phyloP scores from a whole-genome alignment of 2,113 vertebrate genomes.

The Oncorhynchus mykiss region DNA sequence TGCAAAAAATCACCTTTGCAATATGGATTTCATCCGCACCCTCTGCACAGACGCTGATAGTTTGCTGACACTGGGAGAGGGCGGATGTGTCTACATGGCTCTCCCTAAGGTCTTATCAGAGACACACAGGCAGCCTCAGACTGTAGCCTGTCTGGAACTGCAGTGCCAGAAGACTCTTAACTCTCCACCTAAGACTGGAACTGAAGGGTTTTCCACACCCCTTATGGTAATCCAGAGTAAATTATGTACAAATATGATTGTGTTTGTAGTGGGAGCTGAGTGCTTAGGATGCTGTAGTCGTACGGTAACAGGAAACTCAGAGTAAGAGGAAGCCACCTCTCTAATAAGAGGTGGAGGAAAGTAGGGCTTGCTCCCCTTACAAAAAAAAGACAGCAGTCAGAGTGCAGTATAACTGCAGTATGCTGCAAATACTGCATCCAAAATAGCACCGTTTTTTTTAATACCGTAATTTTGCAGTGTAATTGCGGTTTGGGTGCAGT shows the following conservation, averaged over 20 bases:
- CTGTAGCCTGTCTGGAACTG: constrained; percentile 29
- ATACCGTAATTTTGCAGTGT: too few species aligned
- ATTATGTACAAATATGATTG: constrained; percentile 28
- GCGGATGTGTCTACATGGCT: constrained; percentile 46
- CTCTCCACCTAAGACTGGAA: constrained; percentile 34
- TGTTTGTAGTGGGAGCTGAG: constrained; percentile 11
- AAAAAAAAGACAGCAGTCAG: too few species aligned
- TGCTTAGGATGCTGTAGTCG: background rate
- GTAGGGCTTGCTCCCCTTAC: too few species aligned
- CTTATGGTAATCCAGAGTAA: constrained; percentile 39
- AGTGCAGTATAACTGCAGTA: too few species aligned
- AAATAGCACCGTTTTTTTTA: too few species aligned
- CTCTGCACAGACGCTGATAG: constrained; percentile 39
- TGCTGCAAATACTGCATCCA: too few species aligned
- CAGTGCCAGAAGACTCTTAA: constrained; percentile 31
- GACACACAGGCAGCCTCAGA: constrained; percentile 55
- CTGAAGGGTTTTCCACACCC: constrained; percentile 34
- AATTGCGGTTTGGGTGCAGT: too few species aligned
- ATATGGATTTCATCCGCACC: constrained; percentile 41
- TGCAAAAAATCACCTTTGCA: constrained; percentile 38
- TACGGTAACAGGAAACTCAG: constrained; percentile 19
- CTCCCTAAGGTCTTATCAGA: constrained; percentile 52
- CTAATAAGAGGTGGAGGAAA: too few species aligned
- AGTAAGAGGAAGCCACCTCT: background rate
- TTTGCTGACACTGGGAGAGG: constrained; percentile 62